Evolutionary conservation across 2,888 invertebrate genomes (phyloP).

Genomic region (Plebejus melissa): DNA sequence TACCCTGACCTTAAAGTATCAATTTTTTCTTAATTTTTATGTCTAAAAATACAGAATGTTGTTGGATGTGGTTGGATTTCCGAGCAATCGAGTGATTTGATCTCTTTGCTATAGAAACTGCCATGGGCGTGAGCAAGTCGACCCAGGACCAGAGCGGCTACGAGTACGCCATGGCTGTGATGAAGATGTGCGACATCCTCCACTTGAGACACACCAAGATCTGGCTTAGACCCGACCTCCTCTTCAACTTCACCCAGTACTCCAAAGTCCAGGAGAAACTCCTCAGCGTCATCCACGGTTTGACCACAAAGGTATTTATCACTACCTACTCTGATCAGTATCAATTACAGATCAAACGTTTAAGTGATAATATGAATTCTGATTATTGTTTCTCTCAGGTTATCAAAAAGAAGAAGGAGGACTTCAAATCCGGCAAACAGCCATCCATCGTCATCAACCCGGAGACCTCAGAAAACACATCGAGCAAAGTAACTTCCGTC

Average conservation of each 20-base stretch:
- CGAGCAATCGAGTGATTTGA: not conserved
- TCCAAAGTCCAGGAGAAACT: slow-evolving; percentile 86
- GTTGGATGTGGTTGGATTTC: not conserved
- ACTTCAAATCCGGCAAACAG: slow-evolving; percentile 82
- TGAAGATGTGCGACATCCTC: slow-evolving; percentile 93
- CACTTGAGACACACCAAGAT: slow-evolving; percentile 89
- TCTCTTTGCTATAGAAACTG: slow-evolving; percentile 82
- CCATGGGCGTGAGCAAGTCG: slow-evolving; percentile 91
- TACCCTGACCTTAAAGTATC: no score
- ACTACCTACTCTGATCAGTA: not conserved
- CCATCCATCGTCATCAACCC: slow-evolving; percentile 51
- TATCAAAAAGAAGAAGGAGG: slow-evolving; percentile 86
- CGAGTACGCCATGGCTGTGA: slow-evolving; percentile 92
- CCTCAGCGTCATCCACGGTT: slow-evolving; percentile 86
- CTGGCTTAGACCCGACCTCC: slow-evolving; percentile 87
- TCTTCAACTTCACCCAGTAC: slow-evolving; percentile 87
- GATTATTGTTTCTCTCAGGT: slow-evolving; percentile 54
- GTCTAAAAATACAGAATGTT: not conserved
- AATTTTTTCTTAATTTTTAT: not conserved
- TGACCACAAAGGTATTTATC: slow-evolving; percentile 84
- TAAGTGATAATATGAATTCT: not conserved
- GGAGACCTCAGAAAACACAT: slow-evolving; percentile 43
- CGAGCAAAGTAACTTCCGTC: slow-evolving; percentile 60
- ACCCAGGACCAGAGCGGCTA: slow-evolving; percentile 90
- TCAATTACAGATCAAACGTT: not conserved